A percentile compares a stretch with the other conserved stretches of the same genome.
Evolutionary conservation across 2,113 vertebrate genomes (phyloP).

Genomic region (Oxyruncus cristatus): DNA sequence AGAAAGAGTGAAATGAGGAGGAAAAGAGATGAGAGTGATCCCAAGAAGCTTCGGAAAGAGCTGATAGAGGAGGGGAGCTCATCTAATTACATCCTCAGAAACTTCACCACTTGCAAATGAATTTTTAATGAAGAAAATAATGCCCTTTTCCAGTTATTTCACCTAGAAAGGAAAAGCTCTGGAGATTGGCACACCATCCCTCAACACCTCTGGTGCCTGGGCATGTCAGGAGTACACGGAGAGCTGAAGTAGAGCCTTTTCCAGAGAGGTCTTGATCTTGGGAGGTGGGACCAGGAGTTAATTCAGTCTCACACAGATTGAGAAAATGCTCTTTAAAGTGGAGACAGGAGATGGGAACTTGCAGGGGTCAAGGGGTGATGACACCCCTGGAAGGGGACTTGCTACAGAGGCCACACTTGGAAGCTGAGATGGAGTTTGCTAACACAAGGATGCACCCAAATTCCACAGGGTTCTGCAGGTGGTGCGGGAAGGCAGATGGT

Average conservation of each 20-base stretch:
- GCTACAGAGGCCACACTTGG: neutral
- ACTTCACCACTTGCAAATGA: slow-evolving; percentile 47
- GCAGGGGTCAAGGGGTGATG: neutral
- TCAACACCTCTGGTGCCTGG: neutral
- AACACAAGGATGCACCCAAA: neutral
- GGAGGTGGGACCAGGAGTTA: neutral
- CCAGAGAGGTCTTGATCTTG: neutral
- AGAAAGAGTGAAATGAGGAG: slow-evolving; percentile 35
- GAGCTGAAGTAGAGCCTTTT: neutral
- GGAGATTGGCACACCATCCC: neutral
- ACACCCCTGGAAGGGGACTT: neutral
- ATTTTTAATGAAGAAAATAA: slow-evolving; percentile 63
- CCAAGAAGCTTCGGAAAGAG: slow-evolving; percentile 35
- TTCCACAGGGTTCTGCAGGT: neutral
- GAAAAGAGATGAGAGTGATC: slow-evolving; percentile 6
- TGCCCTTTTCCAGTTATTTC: slow-evolving; percentile 21
- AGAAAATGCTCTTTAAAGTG: neutral
- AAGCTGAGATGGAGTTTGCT: neutral
- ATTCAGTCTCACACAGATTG: neutral
- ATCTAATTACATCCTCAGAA: slow-evolving; percentile 50
- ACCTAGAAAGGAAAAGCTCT: neutral
- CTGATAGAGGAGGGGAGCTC: slow-evolving; percentile 47
- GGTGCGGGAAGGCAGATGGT: neutral
- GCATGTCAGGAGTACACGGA: neutral
- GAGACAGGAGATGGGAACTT: neutral